Conservation (phyloP, 2,113 vertebrate genomes). For the Formicarius rufipectus region DNA sequence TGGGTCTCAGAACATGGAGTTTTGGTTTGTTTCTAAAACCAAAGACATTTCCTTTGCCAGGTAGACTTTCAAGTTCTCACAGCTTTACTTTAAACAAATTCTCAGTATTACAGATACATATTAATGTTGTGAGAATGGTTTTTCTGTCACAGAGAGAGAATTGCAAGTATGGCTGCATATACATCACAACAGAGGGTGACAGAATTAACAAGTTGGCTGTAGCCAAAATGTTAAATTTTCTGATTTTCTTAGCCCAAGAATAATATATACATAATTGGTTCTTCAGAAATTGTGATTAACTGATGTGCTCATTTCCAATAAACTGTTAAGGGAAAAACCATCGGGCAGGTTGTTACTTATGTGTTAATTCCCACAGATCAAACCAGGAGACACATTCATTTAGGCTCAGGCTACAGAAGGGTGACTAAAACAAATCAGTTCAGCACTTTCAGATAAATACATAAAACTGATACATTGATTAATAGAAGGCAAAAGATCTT, state of each 20-base stretch:
- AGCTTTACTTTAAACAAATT: background rate
- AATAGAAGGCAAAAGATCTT: background rate
- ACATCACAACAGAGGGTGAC: background rate
- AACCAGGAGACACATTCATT: background rate
- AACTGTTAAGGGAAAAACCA: background rate
- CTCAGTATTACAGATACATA: background rate
- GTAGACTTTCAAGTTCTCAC: background rate
- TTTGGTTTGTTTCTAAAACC: background rate
- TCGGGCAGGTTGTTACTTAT: background rate
- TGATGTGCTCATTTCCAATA: background rate
- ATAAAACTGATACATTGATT: background rate
- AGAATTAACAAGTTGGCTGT: rapidly evolving
- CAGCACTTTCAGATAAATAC: background rate
- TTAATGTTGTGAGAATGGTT: background rate
- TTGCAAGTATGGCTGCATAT: background rate
- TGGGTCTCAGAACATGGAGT: rapidly evolving
- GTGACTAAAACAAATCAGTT: background rate
- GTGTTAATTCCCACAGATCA: background rate
- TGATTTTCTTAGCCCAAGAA: background rate
- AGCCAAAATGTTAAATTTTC: background rate
- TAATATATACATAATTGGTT: background rate
- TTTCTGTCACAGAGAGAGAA: background rate
- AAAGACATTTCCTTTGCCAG: background rate
- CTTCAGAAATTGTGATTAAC: background rate
- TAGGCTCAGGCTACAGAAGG: background rate